Evolutionary conservation across 2,888 invertebrate genomes (phyloP).

Genomic region (Melipona bicolor): DNA sequence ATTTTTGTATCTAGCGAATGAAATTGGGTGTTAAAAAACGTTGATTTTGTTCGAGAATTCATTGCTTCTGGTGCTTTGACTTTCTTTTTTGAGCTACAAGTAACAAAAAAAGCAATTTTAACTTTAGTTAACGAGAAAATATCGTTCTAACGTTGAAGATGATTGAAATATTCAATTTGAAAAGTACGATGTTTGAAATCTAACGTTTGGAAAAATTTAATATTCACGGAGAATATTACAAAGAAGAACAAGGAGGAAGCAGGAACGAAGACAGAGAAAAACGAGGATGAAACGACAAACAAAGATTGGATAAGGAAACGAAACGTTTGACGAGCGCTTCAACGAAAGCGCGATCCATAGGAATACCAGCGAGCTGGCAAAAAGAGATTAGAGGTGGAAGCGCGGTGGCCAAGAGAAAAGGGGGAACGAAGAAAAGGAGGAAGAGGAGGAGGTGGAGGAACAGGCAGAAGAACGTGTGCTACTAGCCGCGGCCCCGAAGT

Average conservation of each 20-base stretch:
- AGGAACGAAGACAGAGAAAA: background rate
- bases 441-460: background rate
- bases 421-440: constrained; percentile 16
- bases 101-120: background rate
- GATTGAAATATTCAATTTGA: too few species aligned
- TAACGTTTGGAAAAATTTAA: too few species aligned
- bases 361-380: constrained; percentile 29
- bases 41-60: background rate
- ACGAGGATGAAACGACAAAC: background rate
- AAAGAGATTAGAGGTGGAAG: constrained; percentile 44
- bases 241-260: too few species aligned
- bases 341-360: constrained; percentile 43
- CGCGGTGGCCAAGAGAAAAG: constrained; percentile 35
- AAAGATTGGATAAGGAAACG: background rate
- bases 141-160: too few species aligned
- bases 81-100: background rate
- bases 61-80: background rate
- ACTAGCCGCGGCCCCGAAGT: constrained; percentile 78
- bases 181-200: too few species aligned
- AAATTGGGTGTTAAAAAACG: background rate
- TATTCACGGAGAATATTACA: too few species aligned
- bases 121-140: background rate
- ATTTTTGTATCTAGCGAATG: background rate
- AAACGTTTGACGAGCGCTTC: background rate
- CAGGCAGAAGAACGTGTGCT: constrained; percentile 73